Evolutionary conservation across 2,888 invertebrate genomes (phyloP).

Genomic region (Cyaniris semiargus): DNA sequence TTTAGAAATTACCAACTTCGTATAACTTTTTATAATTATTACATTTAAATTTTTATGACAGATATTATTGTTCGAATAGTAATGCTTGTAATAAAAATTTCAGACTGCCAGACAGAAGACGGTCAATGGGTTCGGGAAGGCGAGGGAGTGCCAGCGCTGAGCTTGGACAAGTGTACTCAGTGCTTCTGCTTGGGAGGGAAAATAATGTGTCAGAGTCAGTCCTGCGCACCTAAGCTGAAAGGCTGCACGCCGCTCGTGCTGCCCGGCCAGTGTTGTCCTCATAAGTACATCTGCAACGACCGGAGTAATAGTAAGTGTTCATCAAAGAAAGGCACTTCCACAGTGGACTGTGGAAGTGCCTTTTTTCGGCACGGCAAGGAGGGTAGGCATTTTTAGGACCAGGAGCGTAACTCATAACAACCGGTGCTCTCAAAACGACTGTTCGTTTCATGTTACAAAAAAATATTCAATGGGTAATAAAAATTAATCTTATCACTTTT

Average conservation of each 20-base stretch:
- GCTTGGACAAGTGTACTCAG: conserved; percentile 84
- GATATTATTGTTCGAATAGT: neutral
- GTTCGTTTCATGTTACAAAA: neutral
- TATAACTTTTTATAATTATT: neutral
- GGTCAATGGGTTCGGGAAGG: conserved; percentile 85
- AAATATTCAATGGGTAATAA: neutral
- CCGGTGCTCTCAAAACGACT: too few species aligned
- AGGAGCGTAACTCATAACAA: too few species aligned
- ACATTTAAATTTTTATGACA: neutral
- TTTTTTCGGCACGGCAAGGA: too few species aligned
- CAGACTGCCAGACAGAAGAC: conserved; percentile 83
- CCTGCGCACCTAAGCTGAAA: conserved; percentile 87
- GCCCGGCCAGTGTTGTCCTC: conserved; percentile 90
- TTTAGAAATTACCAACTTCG: neutral
- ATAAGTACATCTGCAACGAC: conserved; percentile 88
- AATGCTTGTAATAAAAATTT: conserved; percentile 40
- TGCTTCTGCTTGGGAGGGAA: conserved; percentile 90
- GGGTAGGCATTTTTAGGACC: too few species aligned
- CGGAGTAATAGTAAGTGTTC: conserved; percentile 39
- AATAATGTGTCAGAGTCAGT: conserved; percentile 86
- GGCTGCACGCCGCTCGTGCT: conserved; percentile 88
- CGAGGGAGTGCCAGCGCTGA: conserved; percentile 80
- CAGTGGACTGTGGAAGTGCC: too few species aligned
- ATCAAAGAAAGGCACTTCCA: too few species aligned
- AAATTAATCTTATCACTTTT: neutral